A percentile compares a stretch with the other conserved stretches of the same genome.
phyloP scores from a whole-genome alignment of 2,797 vertebrate genomes.

The Malacoctenus gilli region DNA sequence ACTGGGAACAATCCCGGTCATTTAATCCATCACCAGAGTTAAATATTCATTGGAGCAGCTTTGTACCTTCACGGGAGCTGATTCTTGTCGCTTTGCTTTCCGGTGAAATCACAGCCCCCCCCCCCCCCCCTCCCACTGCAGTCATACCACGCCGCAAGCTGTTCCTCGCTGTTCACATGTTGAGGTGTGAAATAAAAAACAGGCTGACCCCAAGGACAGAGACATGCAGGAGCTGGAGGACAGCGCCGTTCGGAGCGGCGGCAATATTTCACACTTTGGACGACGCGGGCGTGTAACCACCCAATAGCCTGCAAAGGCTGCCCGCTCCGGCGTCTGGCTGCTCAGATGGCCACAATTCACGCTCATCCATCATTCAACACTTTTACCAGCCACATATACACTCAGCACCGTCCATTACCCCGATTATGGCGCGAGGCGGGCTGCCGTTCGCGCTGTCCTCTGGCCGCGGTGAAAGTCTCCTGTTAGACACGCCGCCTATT shows the following conservation, averaged over 20 bases:
- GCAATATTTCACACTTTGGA: conserved; percentile 7
- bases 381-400: conserved; percentile 12
- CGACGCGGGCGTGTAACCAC: conserved; percentile 4
- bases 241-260: background rate
- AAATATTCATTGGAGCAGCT: background rate
- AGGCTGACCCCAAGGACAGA: background rate
- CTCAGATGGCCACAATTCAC: conserved; percentile 32
- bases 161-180: background rate
- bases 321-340: conserved; percentile 8
- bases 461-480: conserved; percentile 5
- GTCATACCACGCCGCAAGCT: background rate
- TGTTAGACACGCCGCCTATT: conserved; percentile 32
- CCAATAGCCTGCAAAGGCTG: conserved; percentile 1
- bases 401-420: conserved; percentile 29
- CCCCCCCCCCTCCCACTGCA: background rate
- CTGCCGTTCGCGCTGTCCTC: conserved; percentile 1
- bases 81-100: background rate
- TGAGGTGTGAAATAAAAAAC: background rate
- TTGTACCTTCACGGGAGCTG: background rate
- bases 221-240: background rate
- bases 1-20: background rate
- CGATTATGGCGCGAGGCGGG: conserved; percentile 6
- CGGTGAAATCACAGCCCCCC: background rate
- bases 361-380: conserved; percentile 18
- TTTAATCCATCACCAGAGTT: background rate